Percentiles rank a stretch among this genome's conserved stretches.
Conservation (phyloP, 2,113 vertebrate genomes). For the Misgurnus anguillicaudatus region DNA sequence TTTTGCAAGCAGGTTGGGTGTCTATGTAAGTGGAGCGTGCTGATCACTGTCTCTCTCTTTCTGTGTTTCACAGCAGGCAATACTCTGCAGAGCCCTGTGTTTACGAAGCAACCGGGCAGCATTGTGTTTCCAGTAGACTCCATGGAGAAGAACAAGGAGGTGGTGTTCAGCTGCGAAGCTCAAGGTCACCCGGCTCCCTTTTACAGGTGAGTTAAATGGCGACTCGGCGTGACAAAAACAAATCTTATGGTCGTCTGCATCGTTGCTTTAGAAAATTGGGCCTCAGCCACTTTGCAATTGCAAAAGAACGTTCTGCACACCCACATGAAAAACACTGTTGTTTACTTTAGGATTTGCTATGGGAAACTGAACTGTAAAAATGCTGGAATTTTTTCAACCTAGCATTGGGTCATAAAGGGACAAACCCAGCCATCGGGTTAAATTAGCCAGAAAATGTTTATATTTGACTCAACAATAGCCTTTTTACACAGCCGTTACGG, state of each 20-base stretch:
- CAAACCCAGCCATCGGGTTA: too few species aligned
- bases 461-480: too few species aligned
- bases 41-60: conserved; percentile 55
- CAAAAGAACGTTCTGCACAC: not conserved
- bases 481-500: too few species aligned
- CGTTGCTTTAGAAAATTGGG: conserved; percentile 18
- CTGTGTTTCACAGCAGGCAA: conserved; percentile 70
- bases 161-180: conserved; percentile 91
- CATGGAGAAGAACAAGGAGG: conserved; percentile 87
- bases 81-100: conserved; percentile 82
- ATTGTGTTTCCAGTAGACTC: conserved; percentile 90
- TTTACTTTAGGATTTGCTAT: too few species aligned
- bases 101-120: conserved; percentile 90
- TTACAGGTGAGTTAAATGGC: conserved; percentile 77
- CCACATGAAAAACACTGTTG: too few species aligned
- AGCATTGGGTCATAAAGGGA: too few species aligned
- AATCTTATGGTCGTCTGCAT: conserved; percentile 20
- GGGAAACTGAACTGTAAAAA: too few species aligned
- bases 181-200: conserved; percentile 85
- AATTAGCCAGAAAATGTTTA: too few species aligned
- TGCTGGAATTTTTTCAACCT: too few species aligned
- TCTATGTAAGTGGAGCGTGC: conserved; percentile 43
- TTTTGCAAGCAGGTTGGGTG: conserved; percentile 54
- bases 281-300: not conserved
- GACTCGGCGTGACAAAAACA: not conserved